Base-by-base conservation (phyloP, 2,888 invertebrate genomes). In the Strigamia transsilvanica region DNA sequence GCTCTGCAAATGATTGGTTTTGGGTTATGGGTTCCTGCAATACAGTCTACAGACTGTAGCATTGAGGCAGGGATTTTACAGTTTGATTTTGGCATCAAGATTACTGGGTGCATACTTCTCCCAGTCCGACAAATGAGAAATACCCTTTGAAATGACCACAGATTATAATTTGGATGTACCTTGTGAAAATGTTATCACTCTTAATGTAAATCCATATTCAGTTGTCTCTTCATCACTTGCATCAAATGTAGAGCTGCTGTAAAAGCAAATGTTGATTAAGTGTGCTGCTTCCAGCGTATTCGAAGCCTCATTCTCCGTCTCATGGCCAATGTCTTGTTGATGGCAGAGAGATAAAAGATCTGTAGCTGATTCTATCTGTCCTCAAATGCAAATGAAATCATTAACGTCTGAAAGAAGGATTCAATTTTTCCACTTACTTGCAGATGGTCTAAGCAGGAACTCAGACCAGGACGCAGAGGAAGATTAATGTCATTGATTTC, bases 401-500 rank as follows among this genome's bases (percentile, higher is more conserved):
- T 38, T 7, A 38, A 38, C 4, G 4, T 38, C 2, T 38, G 9
- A 2, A 38, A 38, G 10, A 38, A 38, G 10, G 10, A 38, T 38
- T 6, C 10, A 10, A 38, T 9, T 38, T 38, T 38, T 46, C 15
- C 46, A 13, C 61, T 66, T 21, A 66, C 61, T 66, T 66, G 61
- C 5, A 66, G 23, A 21, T 66, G 61, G 23, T 66, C 61, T 18
- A 66, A 66, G 18, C 61, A 66, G 23, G 61, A 66, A 3, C 23
- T 12, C 38, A 38, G 38, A 66, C 18, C 21, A 66, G 18, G 18
- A 23, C 21, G 23, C 18, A 21, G 21, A 5, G 61, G 61, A 23
- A 66, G 61, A 66, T 66, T 66, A 66, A 66, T 66, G 18, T 66
- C 61, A 66, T 23, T 66, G 23, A 66, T 66, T 66, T 66, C 61